Conservation (phyloP, 1,140 invertebrate species). For the Holcopasites calliopsidis region DNA sequence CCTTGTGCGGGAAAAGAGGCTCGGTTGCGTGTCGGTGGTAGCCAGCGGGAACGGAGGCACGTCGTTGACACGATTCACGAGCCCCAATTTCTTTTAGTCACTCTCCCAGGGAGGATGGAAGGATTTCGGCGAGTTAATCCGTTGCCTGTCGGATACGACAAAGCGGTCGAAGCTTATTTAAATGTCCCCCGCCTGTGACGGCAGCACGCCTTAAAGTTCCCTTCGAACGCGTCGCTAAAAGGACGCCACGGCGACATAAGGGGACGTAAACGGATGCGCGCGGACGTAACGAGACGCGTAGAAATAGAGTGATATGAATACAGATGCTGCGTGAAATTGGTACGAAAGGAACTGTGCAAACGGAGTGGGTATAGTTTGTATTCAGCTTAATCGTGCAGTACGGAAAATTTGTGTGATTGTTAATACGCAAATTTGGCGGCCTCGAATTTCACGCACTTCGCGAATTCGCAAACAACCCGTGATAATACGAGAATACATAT, state of each 20-base stretch:
- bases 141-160: conserved; percentile 15
- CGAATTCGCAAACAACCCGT: no score
- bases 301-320: conserved; percentile 48
- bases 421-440: no score
- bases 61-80: not conserved
- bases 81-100: not conserved
- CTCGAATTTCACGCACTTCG: no score
- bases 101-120: not conserved
- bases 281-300: conserved; percentile 41
- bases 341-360: not conserved
- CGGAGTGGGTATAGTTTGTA: no score
- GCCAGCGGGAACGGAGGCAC: no score
- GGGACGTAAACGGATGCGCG: conserved; percentile 35
- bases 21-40: no score
- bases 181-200: conserved; percentile 27
- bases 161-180: conserved; percentile 35
- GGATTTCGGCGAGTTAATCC: conserved; percentile 17
- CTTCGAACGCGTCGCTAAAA: not conserved
- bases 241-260: conserved; percentile 21
- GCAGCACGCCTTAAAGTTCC: not conserved
- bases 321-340: conserved; percentile 3
- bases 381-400: no score
- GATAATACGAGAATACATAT: no score
- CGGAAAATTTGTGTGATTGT: no score
- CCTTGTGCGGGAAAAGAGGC: not conserved